These are phyloP conservation scores for Drosophila dives DNA, from an alignment of 2,888 invertebrate species.

Conservation along the genomic window DNA sequence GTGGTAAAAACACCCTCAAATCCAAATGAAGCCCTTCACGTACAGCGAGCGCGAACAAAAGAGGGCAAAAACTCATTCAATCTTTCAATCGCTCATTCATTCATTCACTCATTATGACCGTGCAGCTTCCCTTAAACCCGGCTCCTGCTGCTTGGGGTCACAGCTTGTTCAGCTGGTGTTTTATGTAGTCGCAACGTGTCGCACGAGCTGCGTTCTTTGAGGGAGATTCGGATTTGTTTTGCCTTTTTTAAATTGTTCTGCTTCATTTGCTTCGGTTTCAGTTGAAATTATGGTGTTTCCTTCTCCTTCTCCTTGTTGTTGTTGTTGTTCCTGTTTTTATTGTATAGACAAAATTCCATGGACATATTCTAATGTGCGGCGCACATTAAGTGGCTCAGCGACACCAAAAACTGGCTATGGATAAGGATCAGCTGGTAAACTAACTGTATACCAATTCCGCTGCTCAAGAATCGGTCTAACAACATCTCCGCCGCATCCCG, in stretches of 20 bases:
- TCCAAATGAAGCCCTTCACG: slow-evolving; percentile 59
- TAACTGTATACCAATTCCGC: slow-evolving; percentile 1
- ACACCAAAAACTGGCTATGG: background rate
- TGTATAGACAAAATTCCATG: slow-evolving; percentile 9
- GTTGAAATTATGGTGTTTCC: background rate
- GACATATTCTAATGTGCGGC: slow-evolving; percentile 12
- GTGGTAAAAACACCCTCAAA: slow-evolving; percentile 59
- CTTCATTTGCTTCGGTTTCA: slow-evolving; percentile 82
- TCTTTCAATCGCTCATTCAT: slow-evolving; percentile 7
- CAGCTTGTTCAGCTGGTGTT: slow-evolving; percentile 73
- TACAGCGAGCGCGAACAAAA: slow-evolving; percentile 57
- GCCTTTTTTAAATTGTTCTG: slow-evolving; percentile 84
- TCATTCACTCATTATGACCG: slow-evolving; percentile 49
- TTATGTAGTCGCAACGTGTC: slow-evolving; percentile 72
- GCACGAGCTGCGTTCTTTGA: slow-evolving; percentile 13
- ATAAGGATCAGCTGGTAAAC: slow-evolving; percentile 12
- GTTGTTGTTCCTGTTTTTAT: background rate
- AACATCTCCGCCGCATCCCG: slow-evolving; percentile 3
- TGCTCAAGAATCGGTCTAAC: slow-evolving; percentile 9
- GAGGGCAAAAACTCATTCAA: slow-evolving; percentile 53
- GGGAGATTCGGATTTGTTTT: slow-evolving; percentile 67
- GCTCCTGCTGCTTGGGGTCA: slow-evolving; percentile 39
- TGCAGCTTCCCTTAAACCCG: slow-evolving; percentile 26
- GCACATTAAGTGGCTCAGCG: slow-evolving; percentile 20
- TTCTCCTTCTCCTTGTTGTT: background rate